phyloP scores from a whole-genome alignment of 2,113 vertebrate genomes.

The Bufo gargarizans region DNA sequence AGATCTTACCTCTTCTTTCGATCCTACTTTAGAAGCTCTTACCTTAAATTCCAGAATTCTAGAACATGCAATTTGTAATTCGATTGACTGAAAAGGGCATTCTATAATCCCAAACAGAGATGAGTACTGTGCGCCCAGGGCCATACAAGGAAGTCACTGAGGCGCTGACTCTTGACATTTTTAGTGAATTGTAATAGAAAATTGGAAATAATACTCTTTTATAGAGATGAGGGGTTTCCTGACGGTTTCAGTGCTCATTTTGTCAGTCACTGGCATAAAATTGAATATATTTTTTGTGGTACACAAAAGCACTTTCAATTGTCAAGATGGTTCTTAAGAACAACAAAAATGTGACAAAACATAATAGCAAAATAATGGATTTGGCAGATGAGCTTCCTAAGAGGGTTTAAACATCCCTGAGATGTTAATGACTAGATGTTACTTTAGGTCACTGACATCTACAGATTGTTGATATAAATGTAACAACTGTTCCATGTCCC shows the following conservation, averaged over 20 bases:
- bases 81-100: slow-evolving; percentile 22
- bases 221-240: slow-evolving; percentile 22
- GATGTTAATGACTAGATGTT: slow-evolving; percentile 13
- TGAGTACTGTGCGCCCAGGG: slow-evolving; percentile 11
- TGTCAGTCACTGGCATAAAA: slow-evolving; percentile 36
- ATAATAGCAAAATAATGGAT: slow-evolving; percentile 36
- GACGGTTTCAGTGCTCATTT: slow-evolving; percentile 34
- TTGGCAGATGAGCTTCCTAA: slow-evolving; percentile 1
- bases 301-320: slow-evolving; percentile 28
- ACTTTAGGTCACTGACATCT: slow-evolving; percentile 20
- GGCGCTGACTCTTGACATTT: slow-evolving; percentile 45
- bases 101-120: slow-evolving; percentile 26
- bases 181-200: slow-evolving; percentile 50
- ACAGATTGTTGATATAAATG: background rate
- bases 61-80: slow-evolving; percentile 3
- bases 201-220: slow-evolving; percentile 45
- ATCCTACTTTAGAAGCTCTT: background rate
- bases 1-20: background rate
- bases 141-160: slow-evolving; percentile 45
- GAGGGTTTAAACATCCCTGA: slow-evolving; percentile 21
- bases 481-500: background rate
- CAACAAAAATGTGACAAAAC: slow-evolving; percentile 27
- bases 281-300: slow-evolving; percentile 11
- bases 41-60: background rate
- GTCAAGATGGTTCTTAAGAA: slow-evolving; percentile 9